Conservation (phyloP, 2,797 vertebrate genomes). For the Anabacerthia variegaticeps region DNA sequence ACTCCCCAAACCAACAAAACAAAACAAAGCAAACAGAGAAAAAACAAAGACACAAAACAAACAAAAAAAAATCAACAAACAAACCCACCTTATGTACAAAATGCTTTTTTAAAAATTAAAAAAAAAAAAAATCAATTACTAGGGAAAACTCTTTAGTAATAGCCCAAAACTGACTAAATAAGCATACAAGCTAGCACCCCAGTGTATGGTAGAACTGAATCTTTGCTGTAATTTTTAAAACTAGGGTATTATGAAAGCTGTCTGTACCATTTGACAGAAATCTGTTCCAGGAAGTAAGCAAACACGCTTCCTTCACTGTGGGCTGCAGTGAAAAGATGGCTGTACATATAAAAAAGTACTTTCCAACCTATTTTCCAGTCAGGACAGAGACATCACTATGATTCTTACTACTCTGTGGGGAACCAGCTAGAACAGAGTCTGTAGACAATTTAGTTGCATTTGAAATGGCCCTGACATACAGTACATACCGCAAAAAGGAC, state of each 20-base stretch:
- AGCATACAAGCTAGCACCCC: neutral
- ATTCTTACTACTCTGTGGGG: neutral
- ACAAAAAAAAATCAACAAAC: no score
- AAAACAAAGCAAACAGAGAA: no score
- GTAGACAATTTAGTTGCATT: neutral
- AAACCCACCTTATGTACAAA: neutral
- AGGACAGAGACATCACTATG: neutral
- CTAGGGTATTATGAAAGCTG: neutral
- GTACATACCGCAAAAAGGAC: neutral
- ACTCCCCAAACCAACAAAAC: neutral
- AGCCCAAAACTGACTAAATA: neutral
- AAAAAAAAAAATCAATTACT: neutral
- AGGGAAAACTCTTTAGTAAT: neutral
- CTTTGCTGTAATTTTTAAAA: neutral
- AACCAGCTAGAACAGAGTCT: neutral
- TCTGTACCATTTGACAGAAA: neutral
- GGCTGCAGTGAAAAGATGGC: neutral
- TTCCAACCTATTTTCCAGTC: neutral
- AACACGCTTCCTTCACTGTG: neutral
- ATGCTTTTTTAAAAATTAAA: neutral
- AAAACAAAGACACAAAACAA: no score
- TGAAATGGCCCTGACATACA: neutral
- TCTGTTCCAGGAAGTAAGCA: neutral
- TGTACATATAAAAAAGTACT: neutral
- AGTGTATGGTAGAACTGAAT: neutral